Percentiles rank a stretch among this genome's conserved stretches.
Conservation (phyloP, 2,888 invertebrate species). For the Drosophila putrida region DNA sequence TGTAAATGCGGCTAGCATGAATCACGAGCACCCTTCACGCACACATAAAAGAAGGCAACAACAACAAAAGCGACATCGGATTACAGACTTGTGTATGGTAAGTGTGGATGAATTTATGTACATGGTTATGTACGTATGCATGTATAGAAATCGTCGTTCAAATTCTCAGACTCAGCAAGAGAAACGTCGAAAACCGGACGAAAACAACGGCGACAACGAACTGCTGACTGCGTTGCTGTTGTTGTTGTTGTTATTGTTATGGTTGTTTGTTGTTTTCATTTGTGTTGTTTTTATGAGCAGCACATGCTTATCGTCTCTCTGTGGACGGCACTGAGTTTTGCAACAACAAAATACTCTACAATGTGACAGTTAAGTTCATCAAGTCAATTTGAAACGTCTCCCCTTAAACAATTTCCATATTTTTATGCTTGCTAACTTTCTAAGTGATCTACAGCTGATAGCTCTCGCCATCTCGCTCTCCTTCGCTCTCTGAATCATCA, state of each 20-base stretch:
- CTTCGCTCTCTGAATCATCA: neutral
- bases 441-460: slow-evolving; percentile 9
- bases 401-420: slow-evolving; percentile 15
- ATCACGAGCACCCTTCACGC: slow-evolving; percentile 39
- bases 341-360: slow-evolving; percentile 45
- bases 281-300: slow-evolving; percentile 42
- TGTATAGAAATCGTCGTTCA: slow-evolving; percentile 40
- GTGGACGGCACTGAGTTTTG: slow-evolving; percentile 15
- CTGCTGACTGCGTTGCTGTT: slow-evolving; percentile 49
- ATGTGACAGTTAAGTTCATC: slow-evolving; percentile 29
- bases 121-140: slow-evolving; percentile 13
- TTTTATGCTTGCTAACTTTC: slow-evolving; percentile 1
- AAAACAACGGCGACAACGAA: slow-evolving; percentile 60
- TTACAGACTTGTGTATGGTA: slow-evolving; percentile 11
- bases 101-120: slow-evolving; percentile 9
- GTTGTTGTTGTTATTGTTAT: slow-evolving; percentile 37
- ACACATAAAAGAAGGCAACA: neutral
- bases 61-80: slow-evolving; percentile 1
- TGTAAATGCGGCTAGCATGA: slow-evolving; percentile 31
- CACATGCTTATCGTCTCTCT: slow-evolving; percentile 65
- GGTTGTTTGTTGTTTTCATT: slow-evolving; percentile 38
- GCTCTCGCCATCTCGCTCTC: neutral
- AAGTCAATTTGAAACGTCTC: slow-evolving; percentile 19
- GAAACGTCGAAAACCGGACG: slow-evolving; percentile 75
- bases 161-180: slow-evolving; percentile 46